These are phyloP conservation scores for Tenthredo notha DNA, from an alignment of 2,888 invertebrate species.

Conservation along the genomic window DNA sequence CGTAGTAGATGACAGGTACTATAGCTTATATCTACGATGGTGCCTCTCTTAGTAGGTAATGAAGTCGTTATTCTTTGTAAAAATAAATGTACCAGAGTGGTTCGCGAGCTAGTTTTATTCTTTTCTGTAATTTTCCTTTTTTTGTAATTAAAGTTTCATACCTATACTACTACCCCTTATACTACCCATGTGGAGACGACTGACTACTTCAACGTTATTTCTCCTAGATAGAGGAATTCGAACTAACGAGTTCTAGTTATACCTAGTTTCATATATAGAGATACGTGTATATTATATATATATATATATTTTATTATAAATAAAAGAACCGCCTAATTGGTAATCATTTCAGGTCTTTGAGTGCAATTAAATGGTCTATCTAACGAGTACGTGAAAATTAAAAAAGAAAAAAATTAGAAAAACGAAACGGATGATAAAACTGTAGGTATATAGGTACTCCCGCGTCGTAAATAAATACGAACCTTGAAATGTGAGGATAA, in stretches of 20 bases:
- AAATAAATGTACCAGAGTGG: slow-evolving; percentile 46
- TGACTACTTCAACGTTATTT: background rate
- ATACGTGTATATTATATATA: too few species aligned
- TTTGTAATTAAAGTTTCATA: slow-evolving; percentile 42
- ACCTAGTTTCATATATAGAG: background rate
- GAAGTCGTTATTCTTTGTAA: slow-evolving; percentile 49
- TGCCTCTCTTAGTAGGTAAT: slow-evolving; percentile 18
- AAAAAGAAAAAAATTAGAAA: too few species aligned
- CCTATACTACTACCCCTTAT: too few species aligned
- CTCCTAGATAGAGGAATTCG: background rate
- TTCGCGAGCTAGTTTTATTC: slow-evolving; percentile 37
- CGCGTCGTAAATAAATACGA: too few species aligned
- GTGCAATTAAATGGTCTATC: too few species aligned
- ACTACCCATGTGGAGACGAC: background rate
- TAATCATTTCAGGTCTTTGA: too few species aligned
- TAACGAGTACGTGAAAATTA: too few species aligned
- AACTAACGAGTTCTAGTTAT: background rate
- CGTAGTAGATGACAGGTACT: background rate
- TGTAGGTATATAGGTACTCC: too few species aligned
- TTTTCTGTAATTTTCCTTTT: background rate
- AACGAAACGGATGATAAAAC: too few species aligned
- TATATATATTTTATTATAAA: background rate
- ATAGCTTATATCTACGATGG: background rate
- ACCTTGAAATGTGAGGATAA: too few species aligned
- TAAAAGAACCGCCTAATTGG: too few species aligned